Conservation (phyloP, 2,888 invertebrate species). For the Terebella lapidaria region DNA sequence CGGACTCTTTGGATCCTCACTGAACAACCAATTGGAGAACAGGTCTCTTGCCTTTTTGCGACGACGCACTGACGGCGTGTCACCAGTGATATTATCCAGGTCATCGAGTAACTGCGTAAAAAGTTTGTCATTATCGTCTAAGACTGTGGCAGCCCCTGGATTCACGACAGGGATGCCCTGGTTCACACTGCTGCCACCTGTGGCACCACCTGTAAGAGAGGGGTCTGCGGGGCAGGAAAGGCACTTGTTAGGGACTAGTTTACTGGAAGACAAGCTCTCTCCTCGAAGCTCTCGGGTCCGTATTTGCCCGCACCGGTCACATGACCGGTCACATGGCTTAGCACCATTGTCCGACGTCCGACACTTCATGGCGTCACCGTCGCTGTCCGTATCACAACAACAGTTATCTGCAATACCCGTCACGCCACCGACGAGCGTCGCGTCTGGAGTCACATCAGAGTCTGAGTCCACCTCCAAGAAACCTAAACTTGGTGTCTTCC, state of each 20-base stretch:
- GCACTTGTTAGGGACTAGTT: background rate
- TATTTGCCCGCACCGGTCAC: background rate
- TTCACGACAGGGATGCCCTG: background rate
- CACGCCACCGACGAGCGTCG: background rate
- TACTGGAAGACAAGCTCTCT: background rate
- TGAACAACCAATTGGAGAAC: slow-evolving; percentile 27
- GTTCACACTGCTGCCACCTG: background rate
- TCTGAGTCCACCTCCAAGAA: background rate
- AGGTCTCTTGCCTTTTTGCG: slow-evolving; percentile 21
- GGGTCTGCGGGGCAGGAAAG: background rate
- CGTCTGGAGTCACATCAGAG: background rate
- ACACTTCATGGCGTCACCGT: background rate
- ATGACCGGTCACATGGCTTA: background rate
- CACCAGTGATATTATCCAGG: slow-evolving; percentile 24
- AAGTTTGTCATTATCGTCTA: slow-evolving; percentile 21
- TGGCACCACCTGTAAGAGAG: background rate
- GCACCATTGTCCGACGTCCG: background rate
- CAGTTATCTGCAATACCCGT: background rate
- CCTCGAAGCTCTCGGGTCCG: background rate
- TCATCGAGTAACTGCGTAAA: slow-evolving; percentile 26
- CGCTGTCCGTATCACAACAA: background rate
- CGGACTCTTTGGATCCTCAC: slow-evolving; percentile 8
- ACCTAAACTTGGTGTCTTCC: background rate
- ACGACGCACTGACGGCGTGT: slow-evolving; percentile 17
- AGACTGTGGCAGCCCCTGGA: background rate